A percentile compares a stretch with the other conserved stretches of the same genome.
Conservation (phyloP, 2,113 vertebrate genomes). For the Notiomystis cincta region DNA sequence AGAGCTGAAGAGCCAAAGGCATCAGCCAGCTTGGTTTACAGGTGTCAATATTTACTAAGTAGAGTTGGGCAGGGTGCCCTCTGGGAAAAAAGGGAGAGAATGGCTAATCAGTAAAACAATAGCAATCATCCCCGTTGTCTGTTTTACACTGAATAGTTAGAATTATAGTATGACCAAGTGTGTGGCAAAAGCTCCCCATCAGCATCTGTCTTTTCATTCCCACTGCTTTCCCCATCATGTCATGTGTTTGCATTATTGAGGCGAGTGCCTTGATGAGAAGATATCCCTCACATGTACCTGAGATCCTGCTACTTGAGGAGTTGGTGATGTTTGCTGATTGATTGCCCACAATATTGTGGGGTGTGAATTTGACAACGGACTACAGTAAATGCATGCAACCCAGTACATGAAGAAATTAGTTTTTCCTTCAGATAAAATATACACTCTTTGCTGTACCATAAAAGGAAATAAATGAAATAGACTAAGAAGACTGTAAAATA, state of each 20-base stretch:
- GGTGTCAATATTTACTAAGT: conserved; percentile 87
- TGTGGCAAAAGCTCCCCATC: conserved; percentile 51
- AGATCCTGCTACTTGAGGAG: conserved; percentile 17
- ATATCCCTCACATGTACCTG: neutral
- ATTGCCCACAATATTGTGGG: neutral
- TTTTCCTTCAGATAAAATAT: neutral
- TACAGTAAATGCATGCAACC: neutral
- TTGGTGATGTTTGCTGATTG: conserved; percentile 47
- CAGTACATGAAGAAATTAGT: conserved; percentile 8
- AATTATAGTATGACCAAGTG: conserved; percentile 62
- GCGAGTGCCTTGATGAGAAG: conserved; percentile 41
- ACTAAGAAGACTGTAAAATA: neutral
- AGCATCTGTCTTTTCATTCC: conserved; percentile 65
- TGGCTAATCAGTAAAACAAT: conserved; percentile 79
- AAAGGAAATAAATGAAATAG: conserved; percentile 32
- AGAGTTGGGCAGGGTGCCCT: conserved; percentile 72
- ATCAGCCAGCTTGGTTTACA: conserved; percentile 82
- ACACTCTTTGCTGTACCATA: conserved; percentile 26
- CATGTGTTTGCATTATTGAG: conserved; percentile 56
- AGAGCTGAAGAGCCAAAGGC: conserved; percentile 71
- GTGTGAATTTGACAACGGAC: conserved; percentile 33
- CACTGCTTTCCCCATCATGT: neutral
- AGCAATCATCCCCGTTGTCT: conserved; percentile 72
- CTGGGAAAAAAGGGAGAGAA: conserved; percentile 70
- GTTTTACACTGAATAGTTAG: conserved; percentile 66